Conservation (phyloP, 2,797 vertebrate genomes). For the Tenualosa ilisha region DNA sequence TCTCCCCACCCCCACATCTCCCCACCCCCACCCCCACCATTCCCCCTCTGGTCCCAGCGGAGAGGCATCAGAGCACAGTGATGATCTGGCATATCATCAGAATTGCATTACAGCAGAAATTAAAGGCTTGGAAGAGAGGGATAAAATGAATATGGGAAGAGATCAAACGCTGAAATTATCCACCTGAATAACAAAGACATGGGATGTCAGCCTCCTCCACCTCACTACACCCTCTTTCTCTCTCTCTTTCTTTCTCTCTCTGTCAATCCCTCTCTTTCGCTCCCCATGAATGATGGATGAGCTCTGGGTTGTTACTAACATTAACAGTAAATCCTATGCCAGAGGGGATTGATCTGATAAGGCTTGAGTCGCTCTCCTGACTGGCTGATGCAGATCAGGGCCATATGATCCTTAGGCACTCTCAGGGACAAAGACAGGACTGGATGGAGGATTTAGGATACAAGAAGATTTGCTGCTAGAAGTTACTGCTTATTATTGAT, state of each 20-base stretch:
- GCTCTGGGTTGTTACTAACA: background rate
- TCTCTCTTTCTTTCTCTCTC: background rate
- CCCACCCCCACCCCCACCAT: too few relatives aligned
- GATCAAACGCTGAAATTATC: background rate
- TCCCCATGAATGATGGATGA: slow-evolving; percentile 6
- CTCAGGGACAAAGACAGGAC: too few relatives aligned
- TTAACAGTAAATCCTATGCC: slow-evolving; percentile 7
- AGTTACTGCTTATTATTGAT: background rate
- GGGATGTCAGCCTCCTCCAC: background rate
- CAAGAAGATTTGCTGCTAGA: background rate
- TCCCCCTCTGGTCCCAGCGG: background rate
- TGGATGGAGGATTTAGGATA: too few relatives aligned
- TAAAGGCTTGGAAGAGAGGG: background rate
- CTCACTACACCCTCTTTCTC: background rate
- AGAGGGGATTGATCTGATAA: background rate
- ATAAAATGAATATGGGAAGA: background rate
- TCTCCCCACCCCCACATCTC: too few relatives aligned
- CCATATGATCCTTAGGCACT: background rate
- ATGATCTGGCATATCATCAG: slow-evolving; percentile 2
- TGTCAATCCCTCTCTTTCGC: background rate
- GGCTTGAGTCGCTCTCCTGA: background rate
- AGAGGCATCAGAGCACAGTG: background rate
- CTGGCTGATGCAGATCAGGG: background rate
- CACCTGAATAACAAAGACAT: slow-evolving; percentile 19
- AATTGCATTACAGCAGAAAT: slow-evolving; percentile 7